Evolutionary conservation across 2,113 vertebrate genomes (phyloP).

Genomic region (Laterallus jamaicensis): DNA sequence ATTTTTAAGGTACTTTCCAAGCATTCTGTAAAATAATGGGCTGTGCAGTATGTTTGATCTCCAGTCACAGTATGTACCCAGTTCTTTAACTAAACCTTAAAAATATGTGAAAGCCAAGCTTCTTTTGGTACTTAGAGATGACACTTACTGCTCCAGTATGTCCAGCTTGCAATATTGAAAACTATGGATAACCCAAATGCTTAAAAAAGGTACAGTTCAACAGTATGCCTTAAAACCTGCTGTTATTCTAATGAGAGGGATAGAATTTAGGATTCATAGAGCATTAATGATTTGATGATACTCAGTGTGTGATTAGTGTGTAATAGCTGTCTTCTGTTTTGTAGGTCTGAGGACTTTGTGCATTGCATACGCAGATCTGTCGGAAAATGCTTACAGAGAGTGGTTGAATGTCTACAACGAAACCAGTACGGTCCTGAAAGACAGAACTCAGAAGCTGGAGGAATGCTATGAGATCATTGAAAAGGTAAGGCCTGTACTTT

Average conservation of each 20-base stretch:
- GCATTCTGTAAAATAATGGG: no score
- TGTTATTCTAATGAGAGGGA: background rate
- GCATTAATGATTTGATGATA: background rate
- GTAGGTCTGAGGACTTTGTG: conserved; percentile 93
- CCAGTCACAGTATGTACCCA: rapidly evolving
- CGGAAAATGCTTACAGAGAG: conserved; percentile 85
- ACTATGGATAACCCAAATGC: background rate
- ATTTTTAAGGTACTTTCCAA: no score
- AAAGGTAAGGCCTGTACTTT: conserved; percentile 76
- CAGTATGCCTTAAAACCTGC: background rate
- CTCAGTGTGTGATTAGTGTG: background rate
- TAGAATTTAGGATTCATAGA: background rate
- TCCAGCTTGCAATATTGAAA: background rate
- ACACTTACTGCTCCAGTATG: background rate
- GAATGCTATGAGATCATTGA: conserved; percentile 96
- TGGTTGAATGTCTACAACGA: conserved; percentile 89
- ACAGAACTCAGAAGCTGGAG: conserved; percentile 88
- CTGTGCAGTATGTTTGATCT: background rate
- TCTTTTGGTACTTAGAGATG: background rate
- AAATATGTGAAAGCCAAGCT: background rate
- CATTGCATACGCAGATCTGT: conserved; percentile 92
- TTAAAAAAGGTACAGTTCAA: background rate
- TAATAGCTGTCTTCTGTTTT: background rate
- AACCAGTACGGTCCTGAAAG: conserved; percentile 87
- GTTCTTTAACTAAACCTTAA: background rate